A percentile compares a stretch with the other conserved stretches of the same genome.
Evolutionary conservation across 1,140 invertebrate genomes (phyloP).

Genomic region (Dendroctonus ponderosae): DNA sequence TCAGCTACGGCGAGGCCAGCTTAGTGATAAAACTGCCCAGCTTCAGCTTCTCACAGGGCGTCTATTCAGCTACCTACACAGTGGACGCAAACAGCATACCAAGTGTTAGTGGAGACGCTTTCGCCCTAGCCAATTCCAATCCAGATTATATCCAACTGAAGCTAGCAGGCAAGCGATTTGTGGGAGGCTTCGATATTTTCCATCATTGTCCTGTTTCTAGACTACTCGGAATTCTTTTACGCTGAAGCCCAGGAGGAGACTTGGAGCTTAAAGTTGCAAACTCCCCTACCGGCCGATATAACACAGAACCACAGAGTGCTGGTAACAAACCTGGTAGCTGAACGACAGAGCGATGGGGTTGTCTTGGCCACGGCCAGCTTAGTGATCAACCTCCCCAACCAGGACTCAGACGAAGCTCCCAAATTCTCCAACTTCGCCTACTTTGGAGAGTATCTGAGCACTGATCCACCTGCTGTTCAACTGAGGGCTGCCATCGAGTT

Average conservation of each 20-base stretch:
- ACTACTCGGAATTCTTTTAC: slow-evolving; percentile 22
- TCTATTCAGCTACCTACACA: background rate
- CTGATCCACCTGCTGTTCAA: background rate
- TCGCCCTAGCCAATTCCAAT: background rate
- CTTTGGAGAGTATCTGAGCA: slow-evolving; percentile 16
- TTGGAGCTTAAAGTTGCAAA: slow-evolving; percentile 10
- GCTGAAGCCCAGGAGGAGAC: background rate
- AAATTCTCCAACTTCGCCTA: slow-evolving; percentile 23
- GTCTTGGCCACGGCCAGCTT: slow-evolving; percentile 26
- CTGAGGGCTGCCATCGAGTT: slow-evolving; percentile 4
- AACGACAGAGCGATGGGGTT: slow-evolving; percentile 5
- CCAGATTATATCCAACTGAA: slow-evolving; percentile 1
- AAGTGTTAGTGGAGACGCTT: background rate
- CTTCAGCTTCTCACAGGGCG: background rate
- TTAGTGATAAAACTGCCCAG: slow-evolving; percentile 17
- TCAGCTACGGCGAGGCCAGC: slow-evolving; percentile 11
- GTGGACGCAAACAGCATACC: background rate
- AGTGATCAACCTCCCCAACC: slow-evolving; percentile 20
- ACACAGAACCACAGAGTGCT: slow-evolving; percentile 9
- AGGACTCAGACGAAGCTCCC: slow-evolving; percentile 1
- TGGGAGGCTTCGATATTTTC: too few relatives aligned
- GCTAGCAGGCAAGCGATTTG: background rate
- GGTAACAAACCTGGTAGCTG: slow-evolving; percentile 12
- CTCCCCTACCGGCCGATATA: slow-evolving; percentile 10
- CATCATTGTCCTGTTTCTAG: slow-evolving; percentile 14